phyloP scores from a whole-genome alignment of 2,888 invertebrate genomes.

The Shargacucullia verbasci region DNA sequence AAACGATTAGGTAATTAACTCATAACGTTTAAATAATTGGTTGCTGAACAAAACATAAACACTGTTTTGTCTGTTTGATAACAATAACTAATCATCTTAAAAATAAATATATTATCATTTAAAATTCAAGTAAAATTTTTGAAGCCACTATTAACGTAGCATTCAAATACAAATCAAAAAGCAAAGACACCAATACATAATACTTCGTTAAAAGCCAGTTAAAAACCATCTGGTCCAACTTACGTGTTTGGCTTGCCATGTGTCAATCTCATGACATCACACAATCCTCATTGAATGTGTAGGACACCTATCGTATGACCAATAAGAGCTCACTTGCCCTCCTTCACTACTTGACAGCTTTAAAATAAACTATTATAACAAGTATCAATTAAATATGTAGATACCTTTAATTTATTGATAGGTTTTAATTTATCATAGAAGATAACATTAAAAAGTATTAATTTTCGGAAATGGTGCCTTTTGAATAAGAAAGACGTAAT shows the following conservation, averaged over 20 bases:
- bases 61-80: no score
- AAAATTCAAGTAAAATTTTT: no score
- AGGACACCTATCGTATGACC: slow-evolving; percentile 37
- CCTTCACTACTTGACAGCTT: slow-evolving; percentile 26
- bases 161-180: no score
- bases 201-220: slow-evolving; percentile 35
- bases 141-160: no score
- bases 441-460: slow-evolving; percentile 5
- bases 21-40: no score
- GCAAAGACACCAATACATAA: neutral
- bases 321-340: slow-evolving; percentile 54
- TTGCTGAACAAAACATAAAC: no score
- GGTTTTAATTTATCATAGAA: no score
- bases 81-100: no score
- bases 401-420: no score
- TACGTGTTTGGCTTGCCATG: slow-evolving; percentile 53
- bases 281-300: slow-evolving; percentile 33
- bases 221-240: slow-evolving; percentile 57
- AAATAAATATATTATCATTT: no score
- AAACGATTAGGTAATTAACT: no score
- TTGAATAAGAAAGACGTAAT: slow-evolving; percentile 13
- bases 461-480: slow-evolving; percentile 29
- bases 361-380: slow-evolving; percentile 6
- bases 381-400: no score
- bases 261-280: slow-evolving; percentile 44